phyloP scores from a whole-genome alignment of 2,888 invertebrate genomes.

The Orthosia cruda region DNA sequence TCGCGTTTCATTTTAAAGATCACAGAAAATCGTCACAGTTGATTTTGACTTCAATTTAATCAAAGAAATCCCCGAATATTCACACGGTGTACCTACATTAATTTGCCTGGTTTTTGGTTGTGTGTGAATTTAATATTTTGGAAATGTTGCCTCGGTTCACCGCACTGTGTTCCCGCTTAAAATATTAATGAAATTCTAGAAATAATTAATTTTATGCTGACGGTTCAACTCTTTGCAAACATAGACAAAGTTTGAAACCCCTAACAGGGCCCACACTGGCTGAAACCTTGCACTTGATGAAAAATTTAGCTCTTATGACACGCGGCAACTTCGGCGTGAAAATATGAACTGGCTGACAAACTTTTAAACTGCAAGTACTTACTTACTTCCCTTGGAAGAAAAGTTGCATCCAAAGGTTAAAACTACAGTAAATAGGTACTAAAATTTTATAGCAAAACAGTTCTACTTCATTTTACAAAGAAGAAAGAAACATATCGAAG shows the following conservation, averaged over 20 bases:
- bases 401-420: constrained; percentile 8
- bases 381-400: too few species aligned
- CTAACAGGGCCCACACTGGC: constrained; percentile 8
- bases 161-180: constrained; percentile 28
- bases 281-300: constrained; percentile 42
- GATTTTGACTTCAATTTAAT: constrained; percentile 15
- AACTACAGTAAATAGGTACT: neutral
- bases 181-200: constrained; percentile 49
- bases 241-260: constrained; percentile 27
- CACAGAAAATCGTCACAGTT: constrained; percentile 23
- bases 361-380: constrained; percentile 3
- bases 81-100: neutral
- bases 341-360: constrained; percentile 17
- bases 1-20: constrained; percentile 26
- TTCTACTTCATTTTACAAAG: neutral
- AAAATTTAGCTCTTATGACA: constrained; percentile 16
- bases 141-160: constrained; percentile 31
- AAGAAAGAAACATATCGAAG: neutral
- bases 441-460: neutral
- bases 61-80: constrained; percentile 10
- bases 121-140: constrained; percentile 30
- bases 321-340: neutral
- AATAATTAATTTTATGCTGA: constrained; percentile 57
- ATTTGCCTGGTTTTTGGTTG: constrained; percentile 15
- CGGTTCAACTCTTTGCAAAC: constrained; percentile 19